phyloP scores from a whole-genome alignment of 2,888 invertebrate species.

The Andrena haemorrhoa region DNA sequence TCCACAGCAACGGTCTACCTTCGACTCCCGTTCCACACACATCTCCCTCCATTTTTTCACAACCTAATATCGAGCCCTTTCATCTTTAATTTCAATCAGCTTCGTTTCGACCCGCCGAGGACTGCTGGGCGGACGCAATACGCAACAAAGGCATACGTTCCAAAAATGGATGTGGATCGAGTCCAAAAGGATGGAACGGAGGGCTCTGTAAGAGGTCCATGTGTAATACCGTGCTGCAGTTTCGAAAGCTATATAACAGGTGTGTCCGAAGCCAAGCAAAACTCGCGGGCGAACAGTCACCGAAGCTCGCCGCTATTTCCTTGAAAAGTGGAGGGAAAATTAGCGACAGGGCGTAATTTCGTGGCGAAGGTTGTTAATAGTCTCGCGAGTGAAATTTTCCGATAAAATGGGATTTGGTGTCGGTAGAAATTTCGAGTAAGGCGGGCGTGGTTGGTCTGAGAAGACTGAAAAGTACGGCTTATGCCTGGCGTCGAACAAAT shows the following conservation, averaged over 20 bases:
- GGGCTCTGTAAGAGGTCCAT: not conserved
- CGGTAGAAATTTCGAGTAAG: not conserved
- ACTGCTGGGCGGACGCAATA: not conserved
- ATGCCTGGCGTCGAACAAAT: constrained; percentile 20
- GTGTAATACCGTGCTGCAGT: not conserved
- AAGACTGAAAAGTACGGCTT: constrained; percentile 5
- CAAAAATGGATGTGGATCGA: constrained; percentile 1
- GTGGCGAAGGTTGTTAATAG: constrained; percentile 18
- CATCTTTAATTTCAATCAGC: constrained; percentile 24
- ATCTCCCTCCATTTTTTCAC: not conserved
- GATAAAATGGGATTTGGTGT: not conserved
- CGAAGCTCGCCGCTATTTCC: constrained; percentile 24
- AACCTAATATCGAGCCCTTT: not conserved
- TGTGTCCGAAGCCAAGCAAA: constrained; percentile 11
- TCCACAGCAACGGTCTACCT: not conserved
- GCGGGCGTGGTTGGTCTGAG: not conserved
- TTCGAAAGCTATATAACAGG: constrained; percentile 4
- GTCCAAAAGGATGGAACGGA: not conserved
- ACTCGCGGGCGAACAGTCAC: constrained; percentile 16
- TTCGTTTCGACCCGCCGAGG: not conserved
- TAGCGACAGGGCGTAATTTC: not conserved
- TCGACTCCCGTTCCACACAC: not conserved
- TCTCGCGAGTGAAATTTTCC: constrained; percentile 13
- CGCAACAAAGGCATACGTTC: constrained; percentile 11
- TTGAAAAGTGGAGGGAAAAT: constrained; percentile 37